These are phyloP conservation scores for Irena cyanogastra DNA, from an alignment of 2,113 vertebrate genomes.

Conservation along the genomic window DNA sequence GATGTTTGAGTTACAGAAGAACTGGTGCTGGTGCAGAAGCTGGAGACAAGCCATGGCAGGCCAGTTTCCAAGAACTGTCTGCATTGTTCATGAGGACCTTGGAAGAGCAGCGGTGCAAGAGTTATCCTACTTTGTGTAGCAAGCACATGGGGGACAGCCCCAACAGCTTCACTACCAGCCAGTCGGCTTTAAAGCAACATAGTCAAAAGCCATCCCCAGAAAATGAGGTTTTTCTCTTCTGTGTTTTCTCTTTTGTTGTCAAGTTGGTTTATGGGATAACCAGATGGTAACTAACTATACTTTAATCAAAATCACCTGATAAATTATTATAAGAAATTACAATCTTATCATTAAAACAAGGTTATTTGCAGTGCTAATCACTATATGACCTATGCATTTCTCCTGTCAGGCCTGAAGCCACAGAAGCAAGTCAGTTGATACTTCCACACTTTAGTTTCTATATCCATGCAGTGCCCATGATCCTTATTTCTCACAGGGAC, in stretches of 20 bases:
- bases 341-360: neutral
- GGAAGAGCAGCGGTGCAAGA: neutral
- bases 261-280: neutral
- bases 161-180: neutral
- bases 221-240: neutral
- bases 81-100: neutral
- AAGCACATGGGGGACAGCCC: neutral
- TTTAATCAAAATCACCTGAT: neutral
- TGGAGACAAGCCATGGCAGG: neutral
- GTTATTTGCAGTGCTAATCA: neutral
- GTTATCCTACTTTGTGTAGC: neutral
- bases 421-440: neutral
- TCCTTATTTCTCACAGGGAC: neutral
- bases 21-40: neutral
- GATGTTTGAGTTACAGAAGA: neutral
- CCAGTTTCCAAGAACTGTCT: neutral
- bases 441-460: neutral
- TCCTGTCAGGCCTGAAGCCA: neutral
- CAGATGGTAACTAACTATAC: neutral
- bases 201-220: neutral
- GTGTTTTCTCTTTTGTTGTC: neutral
- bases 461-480: neutral
- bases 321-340: neutral
- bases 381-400: neutral
- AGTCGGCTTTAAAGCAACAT: neutral